These are phyloP conservation scores for Melanotaenia boesemani DNA, from an alignment of 2,797 vertebrate genomes.

Conservation along the genomic window DNA sequence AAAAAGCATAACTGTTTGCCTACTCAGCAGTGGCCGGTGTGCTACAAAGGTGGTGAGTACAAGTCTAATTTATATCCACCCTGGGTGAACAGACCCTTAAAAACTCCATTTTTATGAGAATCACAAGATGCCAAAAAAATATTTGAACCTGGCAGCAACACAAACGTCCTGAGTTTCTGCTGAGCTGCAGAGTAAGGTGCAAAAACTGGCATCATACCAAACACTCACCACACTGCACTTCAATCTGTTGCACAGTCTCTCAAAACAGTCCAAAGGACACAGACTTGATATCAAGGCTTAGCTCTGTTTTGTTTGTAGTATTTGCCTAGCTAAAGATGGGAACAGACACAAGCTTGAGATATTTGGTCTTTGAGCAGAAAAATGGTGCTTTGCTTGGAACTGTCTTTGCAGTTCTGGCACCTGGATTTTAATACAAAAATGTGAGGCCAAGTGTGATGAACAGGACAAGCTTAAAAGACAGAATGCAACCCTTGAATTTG, in stretches of 20 bases:
- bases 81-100: constrained; percentile 9
- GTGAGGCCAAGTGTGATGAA: constrained; percentile 54
- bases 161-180: constrained; percentile 32
- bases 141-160: constrained; percentile 52
- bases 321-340: constrained; percentile 25
- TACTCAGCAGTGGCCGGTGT: constrained; percentile 10
- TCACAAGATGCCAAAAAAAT: constrained; percentile 36
- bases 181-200: constrained; percentile 58
- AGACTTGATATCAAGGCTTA: constrained; percentile 28
- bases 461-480: constrained; percentile 43
- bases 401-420: constrained; percentile 17
- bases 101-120: constrained; percentile 34
- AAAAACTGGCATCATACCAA: constrained; percentile 53
- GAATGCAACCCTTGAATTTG: constrained; percentile 31
- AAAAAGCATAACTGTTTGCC: neutral
- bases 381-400: constrained; percentile 56
- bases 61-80: constrained; percentile 46
- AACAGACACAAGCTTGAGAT: constrained; percentile 7
- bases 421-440: constrained; percentile 42
- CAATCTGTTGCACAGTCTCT: neutral
- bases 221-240: constrained; percentile 11
- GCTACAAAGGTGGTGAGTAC: constrained; percentile 40
- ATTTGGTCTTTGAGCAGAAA: constrained; percentile 29
- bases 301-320: constrained; percentile 26
- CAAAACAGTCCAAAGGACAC: constrained; percentile 1